Evolutionary conservation across 2,888 invertebrate genomes (phyloP), one percentile per base, ranked within the genome.

Genomic region (Toxonevra muliebris): DNA sequence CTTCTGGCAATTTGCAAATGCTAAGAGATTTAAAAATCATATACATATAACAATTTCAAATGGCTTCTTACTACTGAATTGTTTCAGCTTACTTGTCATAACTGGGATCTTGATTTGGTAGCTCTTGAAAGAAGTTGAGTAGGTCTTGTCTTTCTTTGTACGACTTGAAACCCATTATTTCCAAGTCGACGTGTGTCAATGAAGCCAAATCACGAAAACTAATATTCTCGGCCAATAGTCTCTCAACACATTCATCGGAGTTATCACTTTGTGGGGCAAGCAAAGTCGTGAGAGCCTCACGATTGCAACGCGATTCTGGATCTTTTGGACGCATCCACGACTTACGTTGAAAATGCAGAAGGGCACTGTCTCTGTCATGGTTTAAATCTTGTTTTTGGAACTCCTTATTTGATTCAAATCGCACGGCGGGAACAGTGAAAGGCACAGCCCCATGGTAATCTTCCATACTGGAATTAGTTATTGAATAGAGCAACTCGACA

Each of bases 91-190:
- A 80, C 81, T 76, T 75, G 13, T 78, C 71, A 43, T 80, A 82
- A 41, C 79, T 78, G 7, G 76, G 76, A 68, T 81, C 76, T 69
- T 85, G 84, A 64, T 80, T 82, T 11, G 84, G 82, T 61, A 85
- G 65, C 3, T 72, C 63, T 1, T 71, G 67, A 50, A 85, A 83
- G 58, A 80, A 75, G 0, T 73, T 67, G 0, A 84, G 48, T 11
- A 84, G 71, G 8, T 80, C 78, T 0, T 69, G 64, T 19, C 80
- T 78, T 15, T 81, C 77, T 0, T 73, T 68, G 0, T 13, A n/a
- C 8, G 75, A 57, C 1, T 66, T 72, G 45, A 83, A 78, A 0
- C 84, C 84, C 63, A 84, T 76, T 13, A 80, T 17, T 43, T 78
- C 65, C 3, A 85, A 70, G 65, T 85, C 84, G 19, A 75, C 74